A percentile compares a stretch with the other conserved stretches of the same genome.
Evolutionary conservation across 2,113 vertebrate genomes (phyloP).

Genomic region (Athene noctua): DNA sequence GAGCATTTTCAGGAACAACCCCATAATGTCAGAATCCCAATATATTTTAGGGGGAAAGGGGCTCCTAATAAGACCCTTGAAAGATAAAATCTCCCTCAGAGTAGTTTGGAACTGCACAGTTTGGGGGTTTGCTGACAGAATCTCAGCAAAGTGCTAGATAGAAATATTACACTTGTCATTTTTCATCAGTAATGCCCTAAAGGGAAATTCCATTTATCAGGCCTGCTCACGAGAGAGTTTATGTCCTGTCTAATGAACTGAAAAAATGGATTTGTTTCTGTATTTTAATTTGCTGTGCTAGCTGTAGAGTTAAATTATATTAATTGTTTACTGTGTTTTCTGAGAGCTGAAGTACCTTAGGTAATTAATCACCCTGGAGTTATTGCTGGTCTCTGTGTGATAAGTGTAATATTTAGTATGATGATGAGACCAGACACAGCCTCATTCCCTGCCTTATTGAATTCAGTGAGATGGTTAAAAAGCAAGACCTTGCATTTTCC

Average conservation of each 20-base stretch:
- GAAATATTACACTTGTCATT: slow-evolving; percentile 36
- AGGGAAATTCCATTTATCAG: slow-evolving; percentile 12
- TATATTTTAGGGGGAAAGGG: neutral
- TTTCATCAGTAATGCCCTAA: slow-evolving; percentile 23
- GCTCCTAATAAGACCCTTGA: neutral
- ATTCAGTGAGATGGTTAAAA: neutral
- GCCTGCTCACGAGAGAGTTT: slow-evolving; percentile 3
- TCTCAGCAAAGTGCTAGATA: neutral
- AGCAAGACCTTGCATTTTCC: neutral
- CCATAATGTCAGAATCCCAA: neutral
- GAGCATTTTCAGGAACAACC: neutral
- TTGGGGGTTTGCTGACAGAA: neutral
- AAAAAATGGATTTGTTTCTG: neutral
- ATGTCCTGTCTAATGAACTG: slow-evolving; percentile 6
- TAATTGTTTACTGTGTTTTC: slow-evolving; percentile 36
- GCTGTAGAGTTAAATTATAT: slow-evolving; percentile 38
- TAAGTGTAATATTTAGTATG: neutral
- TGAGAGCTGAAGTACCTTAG: neutral
- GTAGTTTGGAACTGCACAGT: neutral
- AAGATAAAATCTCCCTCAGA: neutral
- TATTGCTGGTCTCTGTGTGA: neutral
- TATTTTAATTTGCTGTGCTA: slow-evolving; percentile 27
- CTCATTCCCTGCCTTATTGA: neutral
- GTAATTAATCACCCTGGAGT: slow-evolving; percentile 30
- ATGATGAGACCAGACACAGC: neutral